Conservation (phyloP, 2,797 vertebrate species). For the Sebastiscus albofasciatus region DNA sequence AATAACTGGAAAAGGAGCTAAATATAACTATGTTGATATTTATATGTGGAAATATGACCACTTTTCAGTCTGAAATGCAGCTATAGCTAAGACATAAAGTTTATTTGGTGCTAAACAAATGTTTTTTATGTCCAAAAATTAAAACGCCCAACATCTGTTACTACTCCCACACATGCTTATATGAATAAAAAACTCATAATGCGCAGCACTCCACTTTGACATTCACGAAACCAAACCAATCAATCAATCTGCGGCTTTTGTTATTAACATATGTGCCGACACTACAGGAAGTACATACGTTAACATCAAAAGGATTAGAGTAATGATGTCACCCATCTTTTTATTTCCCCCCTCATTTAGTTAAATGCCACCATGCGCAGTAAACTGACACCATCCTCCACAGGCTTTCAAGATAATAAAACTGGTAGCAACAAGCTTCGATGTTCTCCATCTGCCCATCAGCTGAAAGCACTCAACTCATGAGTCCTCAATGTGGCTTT, state of each 20-base stretch:
- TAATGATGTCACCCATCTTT: conserved; percentile 8
- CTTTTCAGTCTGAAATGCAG: neutral
- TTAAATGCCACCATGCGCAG: conserved; percentile 28
- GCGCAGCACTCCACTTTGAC: neutral
- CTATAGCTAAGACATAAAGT: neutral
- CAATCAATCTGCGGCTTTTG: neutral
- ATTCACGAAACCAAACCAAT: neutral
- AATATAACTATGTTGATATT: neutral
- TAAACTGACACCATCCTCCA: conserved; percentile 22
- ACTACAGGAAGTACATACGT: neutral
- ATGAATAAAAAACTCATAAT: neutral
- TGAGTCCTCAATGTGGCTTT: conserved; percentile 13
- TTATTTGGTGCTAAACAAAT: neutral
- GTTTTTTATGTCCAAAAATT: neutral
- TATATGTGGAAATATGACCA: neutral
- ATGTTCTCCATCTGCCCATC: conserved; percentile 22
- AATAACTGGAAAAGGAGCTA: neutral
- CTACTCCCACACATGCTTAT: neutral
- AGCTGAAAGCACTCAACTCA: conserved; percentile 25
- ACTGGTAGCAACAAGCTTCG: conserved; percentile 12
- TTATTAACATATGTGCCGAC: neutral
- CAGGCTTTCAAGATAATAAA: conserved; percentile 42
- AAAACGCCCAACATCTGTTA: neutral
- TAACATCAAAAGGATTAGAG: neutral
- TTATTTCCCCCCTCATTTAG: conserved; percentile 27